phyloP scores from a whole-genome alignment of 2,888 invertebrate species.

The Apodemia hepburni region DNA sequence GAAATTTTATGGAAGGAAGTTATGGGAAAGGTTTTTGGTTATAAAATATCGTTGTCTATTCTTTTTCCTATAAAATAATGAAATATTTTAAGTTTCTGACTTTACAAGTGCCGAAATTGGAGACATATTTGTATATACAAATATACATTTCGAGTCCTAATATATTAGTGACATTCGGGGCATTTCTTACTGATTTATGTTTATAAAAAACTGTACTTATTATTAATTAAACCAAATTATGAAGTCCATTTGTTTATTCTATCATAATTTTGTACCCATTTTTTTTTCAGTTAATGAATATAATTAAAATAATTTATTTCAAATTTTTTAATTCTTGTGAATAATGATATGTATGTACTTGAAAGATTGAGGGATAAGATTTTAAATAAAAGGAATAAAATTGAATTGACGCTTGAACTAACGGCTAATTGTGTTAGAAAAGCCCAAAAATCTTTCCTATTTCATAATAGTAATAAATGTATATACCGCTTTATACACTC shows the following conservation, averaged over 20 bases:
- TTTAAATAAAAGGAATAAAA: neutral
- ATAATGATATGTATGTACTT: neutral
- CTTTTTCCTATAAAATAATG: no score
- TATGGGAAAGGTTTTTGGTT: neutral
- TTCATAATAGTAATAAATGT: slow-evolving; percentile 3
- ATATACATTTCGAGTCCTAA: no score
- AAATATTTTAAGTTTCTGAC: no score
- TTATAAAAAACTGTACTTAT: no score
- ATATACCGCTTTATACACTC: slow-evolving; percentile 12
- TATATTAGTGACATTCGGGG: no score
- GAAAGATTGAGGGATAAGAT: neutral
- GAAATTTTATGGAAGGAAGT: slow-evolving; percentile 24
- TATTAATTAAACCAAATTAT: no score
- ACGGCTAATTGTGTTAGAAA: neutral
- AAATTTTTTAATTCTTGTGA: neutral
- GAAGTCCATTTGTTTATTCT: neutral
- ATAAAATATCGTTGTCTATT: neutral
- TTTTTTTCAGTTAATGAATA: neutral
- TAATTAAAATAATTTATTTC: neutral
- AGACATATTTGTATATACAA: no score
- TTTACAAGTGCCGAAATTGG: no score
- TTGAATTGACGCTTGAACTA: neutral
- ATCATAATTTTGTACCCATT: neutral
- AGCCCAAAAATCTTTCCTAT: slow-evolving; percentile 11
- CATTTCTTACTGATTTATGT: no score